These are phyloP conservation scores for Conistra vaccinii DNA, from an alignment of 2,888 invertebrate genomes.

Conservation along the genomic window DNA sequence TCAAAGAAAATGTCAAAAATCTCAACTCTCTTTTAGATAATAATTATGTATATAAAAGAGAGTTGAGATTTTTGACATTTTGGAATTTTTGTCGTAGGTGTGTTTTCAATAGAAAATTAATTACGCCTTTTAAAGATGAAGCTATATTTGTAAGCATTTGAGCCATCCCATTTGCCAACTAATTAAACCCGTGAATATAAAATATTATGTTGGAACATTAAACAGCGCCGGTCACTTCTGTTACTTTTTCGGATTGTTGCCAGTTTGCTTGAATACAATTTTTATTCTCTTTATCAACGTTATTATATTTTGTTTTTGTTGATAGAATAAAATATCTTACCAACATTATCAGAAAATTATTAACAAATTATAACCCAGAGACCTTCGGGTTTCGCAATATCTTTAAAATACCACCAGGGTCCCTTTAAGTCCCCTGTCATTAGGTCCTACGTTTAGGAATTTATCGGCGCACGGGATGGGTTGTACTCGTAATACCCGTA, in stretches of 20 bases:
- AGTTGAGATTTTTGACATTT: no score
- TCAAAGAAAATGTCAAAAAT: neutral
- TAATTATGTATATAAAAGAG: no score
- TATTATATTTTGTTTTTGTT: neutral
- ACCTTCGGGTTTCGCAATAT: conserved; percentile 35
- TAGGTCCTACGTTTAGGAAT: conserved; percentile 62
- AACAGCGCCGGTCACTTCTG: neutral
- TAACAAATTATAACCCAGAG: conserved; percentile 36
- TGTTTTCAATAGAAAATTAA: neutral
- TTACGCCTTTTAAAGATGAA: no score
- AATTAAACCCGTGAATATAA: neutral
- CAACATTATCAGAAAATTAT: conserved; percentile 32
- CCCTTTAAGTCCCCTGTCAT: conserved; percentile 60
- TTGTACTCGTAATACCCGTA: conserved; percentile 43
- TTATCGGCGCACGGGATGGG: conserved; percentile 57
- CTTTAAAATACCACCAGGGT: conserved; percentile 53
- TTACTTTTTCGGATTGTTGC: conserved; percentile 4
- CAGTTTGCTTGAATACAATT: neutral
- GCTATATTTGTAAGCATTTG: neutral
- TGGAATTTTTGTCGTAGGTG: conserved; percentile 1
- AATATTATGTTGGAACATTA: conserved; percentile 15
- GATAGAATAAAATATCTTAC: conserved; percentile 21
- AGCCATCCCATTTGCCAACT: neutral
- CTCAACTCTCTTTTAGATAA: neutral
- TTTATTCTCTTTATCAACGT: neutral